These are phyloP conservation scores for Merops nubicus DNA, from an alignment of 2,113 vertebrate genomes.

Conservation along the genomic window DNA sequence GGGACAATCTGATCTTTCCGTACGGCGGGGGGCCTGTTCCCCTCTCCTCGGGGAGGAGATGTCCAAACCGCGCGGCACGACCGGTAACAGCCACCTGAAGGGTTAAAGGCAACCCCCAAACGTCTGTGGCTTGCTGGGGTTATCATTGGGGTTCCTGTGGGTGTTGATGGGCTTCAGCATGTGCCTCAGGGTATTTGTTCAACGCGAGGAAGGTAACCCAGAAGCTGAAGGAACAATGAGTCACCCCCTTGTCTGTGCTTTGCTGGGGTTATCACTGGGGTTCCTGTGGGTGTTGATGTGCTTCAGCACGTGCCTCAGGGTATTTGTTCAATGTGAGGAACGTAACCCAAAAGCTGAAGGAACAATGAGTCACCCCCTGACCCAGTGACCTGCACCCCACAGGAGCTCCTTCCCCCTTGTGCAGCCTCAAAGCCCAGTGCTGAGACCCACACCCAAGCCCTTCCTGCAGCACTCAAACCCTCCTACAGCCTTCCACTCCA, in stretches of 20 bases:
- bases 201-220: background rate
- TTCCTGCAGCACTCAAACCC: background rate
- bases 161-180: background rate
- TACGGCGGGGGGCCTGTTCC: background rate
- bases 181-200: fast-evolving
- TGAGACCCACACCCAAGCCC: background rate
- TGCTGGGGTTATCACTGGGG: background rate
- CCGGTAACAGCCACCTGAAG: background rate
- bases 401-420: background rate
- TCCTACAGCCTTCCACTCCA: background rate
- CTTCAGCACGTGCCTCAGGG: fast-evolving
- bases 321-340: background rate
- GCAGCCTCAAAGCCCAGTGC: background rate
- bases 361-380: background rate
- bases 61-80: background rate
- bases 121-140: background rate
- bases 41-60: background rate
- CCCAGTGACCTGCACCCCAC: background rate
- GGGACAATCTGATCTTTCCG: constrained; percentile 52
- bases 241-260: background rate
- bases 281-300: background rate
- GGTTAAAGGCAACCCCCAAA: background rate
- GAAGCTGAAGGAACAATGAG: fast-evolving
- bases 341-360: fast-evolving
- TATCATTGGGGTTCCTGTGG: background rate